Evolutionary conservation across 2,113 vertebrate species (phyloP).

Genomic region (Callocephalon fimbriatum): DNA sequence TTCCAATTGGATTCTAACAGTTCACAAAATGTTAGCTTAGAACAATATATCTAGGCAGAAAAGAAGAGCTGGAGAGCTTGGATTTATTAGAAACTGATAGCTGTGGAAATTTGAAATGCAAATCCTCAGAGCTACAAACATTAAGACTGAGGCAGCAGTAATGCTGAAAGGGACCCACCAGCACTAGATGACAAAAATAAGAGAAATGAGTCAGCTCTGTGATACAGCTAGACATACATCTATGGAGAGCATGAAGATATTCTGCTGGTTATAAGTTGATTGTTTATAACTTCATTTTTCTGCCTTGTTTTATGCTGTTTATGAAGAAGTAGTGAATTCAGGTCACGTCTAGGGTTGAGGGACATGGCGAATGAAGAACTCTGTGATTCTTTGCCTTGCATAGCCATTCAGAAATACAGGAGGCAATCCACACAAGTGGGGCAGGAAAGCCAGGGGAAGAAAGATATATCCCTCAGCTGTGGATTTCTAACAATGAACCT

Average conservation of each 20-base stretch:
- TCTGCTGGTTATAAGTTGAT: neutral
- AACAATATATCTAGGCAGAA: neutral
- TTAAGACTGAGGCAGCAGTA: neutral
- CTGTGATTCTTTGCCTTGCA: neutral
- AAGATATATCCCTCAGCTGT: neutral
- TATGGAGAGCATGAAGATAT: fast-evolving
- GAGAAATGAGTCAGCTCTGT: neutral
- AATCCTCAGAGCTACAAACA: neutral
- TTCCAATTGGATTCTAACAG: neutral
- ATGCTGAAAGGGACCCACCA: neutral
- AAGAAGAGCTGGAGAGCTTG: neutral
- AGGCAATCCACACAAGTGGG: neutral
- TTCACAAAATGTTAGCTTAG: neutral
- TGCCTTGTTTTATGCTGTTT: neutral
- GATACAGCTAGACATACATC: neutral
- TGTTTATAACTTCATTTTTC: neutral
- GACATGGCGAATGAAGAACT: neutral
- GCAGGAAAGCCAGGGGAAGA: neutral
- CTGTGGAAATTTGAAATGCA: neutral
- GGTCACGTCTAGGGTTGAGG: neutral
- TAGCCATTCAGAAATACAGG: neutral
- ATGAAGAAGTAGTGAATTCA: neutral
- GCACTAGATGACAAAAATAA: neutral
- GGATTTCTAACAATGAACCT: neutral
- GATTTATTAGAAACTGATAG: neutral